These are phyloP conservation scores for Bemisia tabaci DNA, from an alignment of 1,140 invertebrate genomes.

Conservation along the genomic window DNA sequence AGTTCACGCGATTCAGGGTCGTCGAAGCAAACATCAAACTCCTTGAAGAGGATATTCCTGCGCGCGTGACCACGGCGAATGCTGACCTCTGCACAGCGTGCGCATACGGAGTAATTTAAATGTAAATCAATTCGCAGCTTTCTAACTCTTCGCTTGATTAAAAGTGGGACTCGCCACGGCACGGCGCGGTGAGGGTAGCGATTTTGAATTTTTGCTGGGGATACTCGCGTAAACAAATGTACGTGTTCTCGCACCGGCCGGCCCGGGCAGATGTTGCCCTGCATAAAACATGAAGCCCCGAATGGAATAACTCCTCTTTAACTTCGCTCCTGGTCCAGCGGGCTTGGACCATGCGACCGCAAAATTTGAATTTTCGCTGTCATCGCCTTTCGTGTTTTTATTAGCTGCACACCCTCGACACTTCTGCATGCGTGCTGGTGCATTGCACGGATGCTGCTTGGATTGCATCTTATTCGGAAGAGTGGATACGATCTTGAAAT, in stretches of 20 bases:
- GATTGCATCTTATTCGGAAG: too few species aligned
- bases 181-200: too few species aligned
- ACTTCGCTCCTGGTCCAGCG: too few species aligned
- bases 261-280: neutral
- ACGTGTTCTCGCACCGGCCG: too few species aligned
- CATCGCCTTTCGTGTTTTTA: too few species aligned
- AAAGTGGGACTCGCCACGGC: neutral
- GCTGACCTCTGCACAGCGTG: neutral
- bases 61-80: neutral
- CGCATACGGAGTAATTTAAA: neutral
- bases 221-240: neutral
- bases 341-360: too few species aligned
- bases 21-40: neutral
- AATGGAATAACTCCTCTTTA: neutral
- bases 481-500: too few species aligned
- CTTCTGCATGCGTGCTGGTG: too few species aligned
- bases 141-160: neutral
- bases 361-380: neutral
- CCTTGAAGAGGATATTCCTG: neutral
- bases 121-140: neutral
- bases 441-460: too few species aligned
- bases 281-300: neutral
- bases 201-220: neutral
- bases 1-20: neutral
- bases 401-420: too few species aligned